phyloP scores from a whole-genome alignment of 2,888 invertebrate species.

The Anaspis maculata region DNA sequence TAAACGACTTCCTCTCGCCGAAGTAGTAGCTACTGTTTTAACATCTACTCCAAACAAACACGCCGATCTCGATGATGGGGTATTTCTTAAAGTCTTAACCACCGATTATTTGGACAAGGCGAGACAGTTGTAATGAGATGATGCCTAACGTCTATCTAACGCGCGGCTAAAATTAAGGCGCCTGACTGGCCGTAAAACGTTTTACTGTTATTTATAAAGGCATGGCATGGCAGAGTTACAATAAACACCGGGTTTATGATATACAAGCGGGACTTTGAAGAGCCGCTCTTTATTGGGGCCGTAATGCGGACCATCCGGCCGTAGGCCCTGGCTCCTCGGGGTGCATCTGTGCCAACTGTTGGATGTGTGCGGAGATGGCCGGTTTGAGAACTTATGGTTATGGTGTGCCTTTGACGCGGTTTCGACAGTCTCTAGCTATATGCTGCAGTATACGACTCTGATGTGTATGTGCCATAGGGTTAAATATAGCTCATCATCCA shows the following conservation, averaged over 20 bases:
- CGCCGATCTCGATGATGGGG: too few species aligned
- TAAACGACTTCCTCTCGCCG: too few species aligned
- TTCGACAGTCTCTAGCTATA: too few species aligned
- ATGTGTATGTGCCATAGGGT: too few species aligned
- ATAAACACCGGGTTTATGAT: slow-evolving; percentile 40
- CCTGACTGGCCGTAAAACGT: slow-evolving; percentile 37
- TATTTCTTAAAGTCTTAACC: slow-evolving; percentile 30
- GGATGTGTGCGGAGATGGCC: too few species aligned
- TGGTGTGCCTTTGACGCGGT: slow-evolving; percentile 11
- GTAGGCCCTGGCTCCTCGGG: slow-evolving; percentile 7
- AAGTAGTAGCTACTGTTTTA: too few species aligned
- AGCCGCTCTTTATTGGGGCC: slow-evolving; percentile 30
- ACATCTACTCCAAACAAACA: too few species aligned
- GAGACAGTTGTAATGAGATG: slow-evolving; percentile 13
- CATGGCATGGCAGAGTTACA: slow-evolving; percentile 38
- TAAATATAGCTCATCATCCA: background rate
- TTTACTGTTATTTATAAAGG: slow-evolving; percentile 40
- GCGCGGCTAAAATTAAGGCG: slow-evolving; percentile 31
- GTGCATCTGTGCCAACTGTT: slow-evolving; percentile 13
- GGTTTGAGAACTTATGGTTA: slow-evolving; percentile 11
- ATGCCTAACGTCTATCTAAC: too few species aligned
- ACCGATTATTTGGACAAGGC: slow-evolving; percentile 23
- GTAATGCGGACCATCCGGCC: slow-evolving; percentile 21
- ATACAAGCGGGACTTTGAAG: slow-evolving; percentile 34
- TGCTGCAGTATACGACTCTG: too few species aligned